Evolutionary conservation across 2,797 vertebrate genomes (phyloP).

Genomic region (Periophthalmus magnuspinnatus): DNA sequence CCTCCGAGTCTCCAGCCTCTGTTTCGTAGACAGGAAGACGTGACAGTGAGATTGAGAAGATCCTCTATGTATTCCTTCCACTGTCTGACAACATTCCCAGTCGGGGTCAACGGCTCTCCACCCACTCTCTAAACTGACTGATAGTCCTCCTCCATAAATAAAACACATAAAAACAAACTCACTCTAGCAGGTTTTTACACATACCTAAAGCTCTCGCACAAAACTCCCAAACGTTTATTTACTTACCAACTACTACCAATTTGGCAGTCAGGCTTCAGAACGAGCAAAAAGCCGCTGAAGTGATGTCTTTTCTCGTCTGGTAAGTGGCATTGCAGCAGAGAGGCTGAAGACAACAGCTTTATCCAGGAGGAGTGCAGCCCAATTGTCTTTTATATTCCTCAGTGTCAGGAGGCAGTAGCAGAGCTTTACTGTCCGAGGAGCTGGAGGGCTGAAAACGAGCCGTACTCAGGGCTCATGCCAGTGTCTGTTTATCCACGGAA

Average conservation of each 20-base stretch:
- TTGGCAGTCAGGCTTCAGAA: not conserved
- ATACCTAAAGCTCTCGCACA: not conserved
- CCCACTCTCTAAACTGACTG: no score
- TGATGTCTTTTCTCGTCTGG: not conserved
- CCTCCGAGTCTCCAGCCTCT: no score
- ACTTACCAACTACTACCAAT: not conserved
- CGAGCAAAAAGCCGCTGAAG: not conserved
- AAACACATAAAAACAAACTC: no score
- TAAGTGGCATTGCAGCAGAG: constrained; percentile 22
- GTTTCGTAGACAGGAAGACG: no score
- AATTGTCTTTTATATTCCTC: constrained; percentile 54
- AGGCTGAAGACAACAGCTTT: constrained; percentile 44
- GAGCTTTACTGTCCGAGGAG: constrained; percentile 45
- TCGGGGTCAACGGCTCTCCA: no score
- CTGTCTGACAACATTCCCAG: no score
- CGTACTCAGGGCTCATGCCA: constrained; percentile 24
- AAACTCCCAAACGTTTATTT: not conserved
- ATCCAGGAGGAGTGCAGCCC: constrained; percentile 43
- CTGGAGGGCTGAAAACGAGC: constrained; percentile 50
- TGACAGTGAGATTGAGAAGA: no score
- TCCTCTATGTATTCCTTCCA: no score
- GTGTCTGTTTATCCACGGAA: not conserved
- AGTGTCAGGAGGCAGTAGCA: constrained; percentile 41
- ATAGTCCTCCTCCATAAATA: no score
- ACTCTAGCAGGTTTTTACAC: not conserved